phyloP scores from a whole-genome alignment of 2,113 vertebrate species.

The Tupaia chinensis region DNA sequence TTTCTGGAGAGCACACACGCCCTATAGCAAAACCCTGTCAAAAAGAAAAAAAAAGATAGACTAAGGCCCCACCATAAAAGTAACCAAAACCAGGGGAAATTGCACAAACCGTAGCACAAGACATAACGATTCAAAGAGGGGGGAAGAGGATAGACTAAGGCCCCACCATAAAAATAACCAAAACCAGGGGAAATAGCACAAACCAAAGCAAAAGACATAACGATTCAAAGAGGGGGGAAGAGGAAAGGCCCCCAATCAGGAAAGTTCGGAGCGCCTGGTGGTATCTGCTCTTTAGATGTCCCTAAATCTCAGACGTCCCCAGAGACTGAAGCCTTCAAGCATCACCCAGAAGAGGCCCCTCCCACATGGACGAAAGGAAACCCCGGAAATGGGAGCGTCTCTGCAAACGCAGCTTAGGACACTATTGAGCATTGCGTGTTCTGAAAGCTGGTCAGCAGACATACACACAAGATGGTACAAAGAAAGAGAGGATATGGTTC shows the following conservation, averaged over 20 bases:
- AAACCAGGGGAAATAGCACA: not conserved
- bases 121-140: not conserved
- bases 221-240: not conserved
- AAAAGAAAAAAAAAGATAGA: too few relatives aligned
- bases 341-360: too few relatives aligned
- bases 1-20: too few relatives aligned
- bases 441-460: not conserved
- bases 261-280: rapidly evolving
- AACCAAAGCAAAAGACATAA: too few relatives aligned
- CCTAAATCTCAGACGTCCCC: rapidly evolving
- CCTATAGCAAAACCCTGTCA: too few relatives aligned
- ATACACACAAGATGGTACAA: not conserved
- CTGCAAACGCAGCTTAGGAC: not conserved
- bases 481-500: not conserved
- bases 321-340: not conserved
- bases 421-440: not conserved
- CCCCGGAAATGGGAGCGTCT: not conserved
- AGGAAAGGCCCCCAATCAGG: rapidly evolving
- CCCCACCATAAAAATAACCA: not conserved
- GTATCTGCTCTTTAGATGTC: rapidly evolving
- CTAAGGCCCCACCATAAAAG: not conserved
- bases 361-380: rapidly evolving
- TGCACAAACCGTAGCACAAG: not conserved
- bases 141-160: not conserved
- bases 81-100: not conserved